Evolutionary conservation across 2,888 invertebrate species (phyloP).

Genomic region (Sicus ferrugineus): DNA sequence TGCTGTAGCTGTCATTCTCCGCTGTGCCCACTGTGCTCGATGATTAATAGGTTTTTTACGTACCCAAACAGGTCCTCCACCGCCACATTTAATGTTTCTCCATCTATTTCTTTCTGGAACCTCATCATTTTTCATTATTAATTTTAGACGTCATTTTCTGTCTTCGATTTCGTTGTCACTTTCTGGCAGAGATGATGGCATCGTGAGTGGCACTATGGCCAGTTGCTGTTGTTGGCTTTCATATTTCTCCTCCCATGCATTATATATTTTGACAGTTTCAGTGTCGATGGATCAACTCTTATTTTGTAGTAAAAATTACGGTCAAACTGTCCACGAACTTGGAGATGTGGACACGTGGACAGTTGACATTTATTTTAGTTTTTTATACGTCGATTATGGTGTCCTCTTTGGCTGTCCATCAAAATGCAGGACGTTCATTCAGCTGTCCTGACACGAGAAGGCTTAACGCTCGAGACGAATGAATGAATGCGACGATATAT

Average conservation of each 20-base stretch:
- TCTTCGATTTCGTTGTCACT: conserved; percentile 11
- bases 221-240: conserved; percentile 38
- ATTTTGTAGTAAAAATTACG: conserved; percentile 51
- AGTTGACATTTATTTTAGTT: conserved; percentile 25
- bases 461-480: conserved; percentile 26
- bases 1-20: conserved; percentile 39
- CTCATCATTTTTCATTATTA: conserved; percentile 44
- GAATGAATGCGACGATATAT: conserved; percentile 29
- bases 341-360: conserved; percentile 25
- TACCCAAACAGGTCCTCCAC: conserved; percentile 16
- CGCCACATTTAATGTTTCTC: conserved; percentile 7
- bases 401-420: not conserved
- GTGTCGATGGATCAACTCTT: conserved; percentile 60
- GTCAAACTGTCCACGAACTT: conserved; percentile 40
- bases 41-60: conserved; percentile 52
- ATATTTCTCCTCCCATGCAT: conserved; percentile 50
- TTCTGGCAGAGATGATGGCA: not conserved
- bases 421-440: conserved; percentile 11
- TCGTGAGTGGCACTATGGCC: conserved; percentile 4
- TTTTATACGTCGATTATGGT: not conserved
- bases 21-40: conserved; percentile 45
- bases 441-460: conserved; percentile 17
- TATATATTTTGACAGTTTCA: conserved; percentile 57
- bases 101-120: conserved; percentile 29
- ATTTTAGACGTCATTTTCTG: conserved; percentile 38